Base-by-base conservation (phyloP, 2,113 vertebrate species). In the Microcebus jonahi region DNA sequence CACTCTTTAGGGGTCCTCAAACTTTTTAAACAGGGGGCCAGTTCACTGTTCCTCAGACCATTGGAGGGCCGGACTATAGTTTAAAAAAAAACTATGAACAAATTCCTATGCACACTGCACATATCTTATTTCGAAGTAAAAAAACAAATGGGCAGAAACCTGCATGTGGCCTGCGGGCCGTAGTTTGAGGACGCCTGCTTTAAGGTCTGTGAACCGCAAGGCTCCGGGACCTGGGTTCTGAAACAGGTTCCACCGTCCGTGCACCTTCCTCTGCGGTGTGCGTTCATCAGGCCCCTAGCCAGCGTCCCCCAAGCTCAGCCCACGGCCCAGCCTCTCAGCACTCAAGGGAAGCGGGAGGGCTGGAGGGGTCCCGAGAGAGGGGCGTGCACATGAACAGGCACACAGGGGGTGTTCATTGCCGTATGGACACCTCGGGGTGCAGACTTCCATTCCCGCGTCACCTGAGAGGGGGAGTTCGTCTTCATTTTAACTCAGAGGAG, bases 321-420 rank as follows among this genome's bases (percentile, higher is more conserved):
- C 1, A 5, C 45, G 71, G 20, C 61, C 81, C 29, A 55, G 59
- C 45, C 20, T 48, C 25, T 13, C 29, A 10, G 53, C 21, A 2
- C 61, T 59, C 29, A 45, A 63, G 57, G 45, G 67, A 25, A 48
- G 15, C n/a, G 39, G 18, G 65, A 12, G 2, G 50, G 39, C 34
- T 8, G 15, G 18, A 2, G 27, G 45, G 31, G 73, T 31, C 71
- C 27, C 50, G 31, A 31, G 61, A 70, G 15, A 4, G 0, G 29
- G 53, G 70, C 13, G 20, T 1, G 13, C 53, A 10, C 14, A 1
- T 88, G 29, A 65, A 42, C n/a, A 14, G 12, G 8, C 5, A 1
- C 6, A 3, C 10, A 13, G 7, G n/a, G 48, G 20, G 5, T 3
- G 55, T 3, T n/a, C 0, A 6, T 13, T 14, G 5, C 42, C 59